phyloP scores from a whole-genome alignment of 2,797 vertebrate species.

The Sebastes oblongus region DNA sequence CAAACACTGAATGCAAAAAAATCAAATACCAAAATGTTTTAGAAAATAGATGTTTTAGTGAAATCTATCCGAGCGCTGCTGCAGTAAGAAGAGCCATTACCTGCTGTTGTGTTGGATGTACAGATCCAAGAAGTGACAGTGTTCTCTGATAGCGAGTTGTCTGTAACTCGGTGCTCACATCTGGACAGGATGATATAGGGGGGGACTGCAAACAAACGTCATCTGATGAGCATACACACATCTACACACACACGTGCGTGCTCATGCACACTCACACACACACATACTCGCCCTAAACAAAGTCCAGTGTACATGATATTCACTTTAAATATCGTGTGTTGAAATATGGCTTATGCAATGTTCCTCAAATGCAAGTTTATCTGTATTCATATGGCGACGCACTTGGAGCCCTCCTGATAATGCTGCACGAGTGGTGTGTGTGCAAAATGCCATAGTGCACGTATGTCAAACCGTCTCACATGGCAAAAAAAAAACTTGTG shows the following conservation, averaged over 20 bases:
- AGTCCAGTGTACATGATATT: constrained; percentile 77
- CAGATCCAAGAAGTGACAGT: constrained; percentile 76
- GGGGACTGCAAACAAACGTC: constrained; percentile 80
- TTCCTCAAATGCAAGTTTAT: constrained; percentile 31
- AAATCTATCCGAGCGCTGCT: not conserved
- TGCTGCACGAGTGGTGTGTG: not conserved
- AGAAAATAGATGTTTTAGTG: not conserved
- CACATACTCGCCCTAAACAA: constrained; percentile 70
- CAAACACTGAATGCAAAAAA: constrained; percentile 1
- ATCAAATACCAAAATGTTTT: not conserved
- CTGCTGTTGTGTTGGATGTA: constrained; percentile 71
- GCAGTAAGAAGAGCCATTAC: constrained; percentile 46
- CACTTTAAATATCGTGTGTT: constrained; percentile 58
- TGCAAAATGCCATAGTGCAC: not conserved
- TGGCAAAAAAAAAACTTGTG: not conserved
- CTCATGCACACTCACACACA: constrained; percentile 23
- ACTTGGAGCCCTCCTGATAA: constrained; percentile 33
- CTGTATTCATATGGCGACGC: constrained; percentile 20
- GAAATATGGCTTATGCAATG: constrained; percentile 64
- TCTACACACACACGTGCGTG: constrained; percentile 26
- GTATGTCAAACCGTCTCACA: not conserved
- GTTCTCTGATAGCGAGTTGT: constrained; percentile 75
- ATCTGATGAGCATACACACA: constrained; percentile 75
- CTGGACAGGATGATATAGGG: constrained; percentile 81
- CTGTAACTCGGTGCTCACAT: constrained; percentile 78